Conservation (phyloP, 2,888 invertebrate genomes). For the Hydraecia micacea region DNA sequence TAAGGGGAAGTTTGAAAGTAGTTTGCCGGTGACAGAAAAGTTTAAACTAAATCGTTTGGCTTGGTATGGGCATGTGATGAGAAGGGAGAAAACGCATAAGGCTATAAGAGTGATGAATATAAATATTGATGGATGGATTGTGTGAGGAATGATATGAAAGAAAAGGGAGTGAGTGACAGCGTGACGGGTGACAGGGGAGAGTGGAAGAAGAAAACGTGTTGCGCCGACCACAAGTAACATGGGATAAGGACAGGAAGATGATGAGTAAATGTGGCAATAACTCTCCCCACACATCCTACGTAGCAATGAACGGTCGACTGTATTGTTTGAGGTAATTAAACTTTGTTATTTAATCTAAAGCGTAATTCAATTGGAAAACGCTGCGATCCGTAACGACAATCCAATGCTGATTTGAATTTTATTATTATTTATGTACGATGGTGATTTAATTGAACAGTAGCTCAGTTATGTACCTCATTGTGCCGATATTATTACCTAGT, state of each 20-base stretch:
- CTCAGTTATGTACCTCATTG: background rate
- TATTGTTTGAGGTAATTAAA: background rate
- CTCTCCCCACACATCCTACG: background rate
- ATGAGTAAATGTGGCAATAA: background rate
- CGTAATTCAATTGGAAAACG: constrained; percentile 22
- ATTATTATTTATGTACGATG: background rate
- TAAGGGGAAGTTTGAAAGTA: background rate
- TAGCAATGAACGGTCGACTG: background rate
- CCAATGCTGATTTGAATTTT: constrained; percentile 12
- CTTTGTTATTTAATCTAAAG: constrained; percentile 10
- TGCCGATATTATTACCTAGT: constrained; percentile 1
- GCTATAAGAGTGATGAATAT: background rate
- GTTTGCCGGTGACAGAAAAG: background rate
- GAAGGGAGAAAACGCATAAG: too few species aligned
- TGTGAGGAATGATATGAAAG: background rate
- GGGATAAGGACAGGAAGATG: background rate
- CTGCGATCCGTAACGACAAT: constrained; percentile 10
- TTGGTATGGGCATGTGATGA: too few species aligned
- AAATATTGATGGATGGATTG: background rate
- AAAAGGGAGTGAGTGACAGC: background rate
- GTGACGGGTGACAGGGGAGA: background rate
- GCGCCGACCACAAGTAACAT: background rate
- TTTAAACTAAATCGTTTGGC: background rate
- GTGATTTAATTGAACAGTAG: background rate
- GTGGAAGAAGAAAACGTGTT: background rate